phyloP scores from a whole-genome alignment of 1,140 invertebrate genomes.

The Oryzaephilus surinamensis region DNA sequence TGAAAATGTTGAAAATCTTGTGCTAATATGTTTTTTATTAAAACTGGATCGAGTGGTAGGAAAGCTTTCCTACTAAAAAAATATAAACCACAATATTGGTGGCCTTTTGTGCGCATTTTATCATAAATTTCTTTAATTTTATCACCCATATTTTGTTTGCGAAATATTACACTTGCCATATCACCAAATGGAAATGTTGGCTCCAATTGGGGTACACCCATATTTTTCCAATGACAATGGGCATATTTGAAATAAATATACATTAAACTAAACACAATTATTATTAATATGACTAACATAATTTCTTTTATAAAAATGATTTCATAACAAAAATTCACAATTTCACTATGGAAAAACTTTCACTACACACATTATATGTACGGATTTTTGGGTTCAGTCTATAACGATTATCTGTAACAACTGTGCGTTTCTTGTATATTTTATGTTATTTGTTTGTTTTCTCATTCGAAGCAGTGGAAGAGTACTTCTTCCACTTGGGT shows the following conservation, averaged over 20 bases:
- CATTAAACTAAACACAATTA: not conserved
- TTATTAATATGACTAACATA: not conserved
- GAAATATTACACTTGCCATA: constrained; percentile 26
- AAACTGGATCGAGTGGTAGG: constrained; percentile 43
- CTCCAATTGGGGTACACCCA: constrained; percentile 33
- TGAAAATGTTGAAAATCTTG: constrained; percentile 42
- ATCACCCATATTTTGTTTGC: constrained; percentile 27
- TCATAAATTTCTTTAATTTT: constrained; percentile 29
- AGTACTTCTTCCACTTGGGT: too few relatives aligned
- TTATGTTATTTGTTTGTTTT: too few relatives aligned
- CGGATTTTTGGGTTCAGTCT: too few relatives aligned
- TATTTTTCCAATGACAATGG: constrained; percentile 34
- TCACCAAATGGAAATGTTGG: constrained; percentile 33
- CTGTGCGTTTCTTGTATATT: too few relatives aligned
- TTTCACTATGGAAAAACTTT: too few relatives aligned
- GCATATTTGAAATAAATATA: constrained; percentile 23
- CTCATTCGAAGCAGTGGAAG: too few relatives aligned
- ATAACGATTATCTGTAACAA: too few relatives aligned
- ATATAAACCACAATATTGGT: constrained; percentile 36
- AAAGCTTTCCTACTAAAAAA: constrained; percentile 39
- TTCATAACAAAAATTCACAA: too few relatives aligned
- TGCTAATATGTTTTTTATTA: constrained; percentile 47
- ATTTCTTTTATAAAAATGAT: too few relatives aligned
- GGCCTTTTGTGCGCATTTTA: constrained; percentile 15
- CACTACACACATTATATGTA: too few relatives aligned